These are phyloP conservation scores for Cercopithecus mitis DNA, from an alignment of 2,797 vertebrate species.

Conservation along the genomic window DNA sequence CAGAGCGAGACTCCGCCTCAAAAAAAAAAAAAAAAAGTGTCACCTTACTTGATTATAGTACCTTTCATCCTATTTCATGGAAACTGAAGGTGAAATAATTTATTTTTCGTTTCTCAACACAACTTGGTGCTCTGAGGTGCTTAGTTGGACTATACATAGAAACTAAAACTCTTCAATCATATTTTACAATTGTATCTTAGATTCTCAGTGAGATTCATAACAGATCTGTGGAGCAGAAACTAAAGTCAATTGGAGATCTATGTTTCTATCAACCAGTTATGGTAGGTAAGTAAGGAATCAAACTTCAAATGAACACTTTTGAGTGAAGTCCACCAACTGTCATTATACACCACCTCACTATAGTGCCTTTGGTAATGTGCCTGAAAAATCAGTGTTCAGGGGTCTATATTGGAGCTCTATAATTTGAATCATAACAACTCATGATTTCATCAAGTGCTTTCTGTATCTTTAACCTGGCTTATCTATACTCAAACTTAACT, in stretches of 20 bases:
- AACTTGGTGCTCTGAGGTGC: not conserved
- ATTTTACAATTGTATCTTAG: not conserved
- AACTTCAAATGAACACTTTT: not conserved
- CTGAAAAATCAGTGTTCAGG: not conserved
- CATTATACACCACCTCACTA: not conserved
- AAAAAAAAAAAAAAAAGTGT: too few relatives aligned
- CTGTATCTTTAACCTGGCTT: not conserved
- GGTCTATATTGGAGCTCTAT: not conserved
- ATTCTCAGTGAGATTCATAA: not conserved
- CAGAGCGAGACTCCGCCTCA: too few relatives aligned
- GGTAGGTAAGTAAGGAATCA: not conserved
- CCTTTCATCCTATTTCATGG: not conserved
- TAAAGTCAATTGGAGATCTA: slow-evolving; percentile 8
- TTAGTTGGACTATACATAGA: not conserved
- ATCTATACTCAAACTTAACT: not conserved
- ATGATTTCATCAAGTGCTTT: not conserved
- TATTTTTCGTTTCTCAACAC: not conserved
- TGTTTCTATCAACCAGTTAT: slow-evolving; percentile 12
- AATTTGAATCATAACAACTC: not conserved
- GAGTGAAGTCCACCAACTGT: not conserved
- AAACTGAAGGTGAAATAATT: not conserved
- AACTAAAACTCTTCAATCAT: not conserved
- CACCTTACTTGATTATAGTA: not conserved
- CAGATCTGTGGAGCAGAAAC: slow-evolving; percentile 9
- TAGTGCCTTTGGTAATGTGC: not conserved